Base-by-base conservation (phyloP, 2,797 vertebrate genomes). In the Furcifer pardalis region DNA sequence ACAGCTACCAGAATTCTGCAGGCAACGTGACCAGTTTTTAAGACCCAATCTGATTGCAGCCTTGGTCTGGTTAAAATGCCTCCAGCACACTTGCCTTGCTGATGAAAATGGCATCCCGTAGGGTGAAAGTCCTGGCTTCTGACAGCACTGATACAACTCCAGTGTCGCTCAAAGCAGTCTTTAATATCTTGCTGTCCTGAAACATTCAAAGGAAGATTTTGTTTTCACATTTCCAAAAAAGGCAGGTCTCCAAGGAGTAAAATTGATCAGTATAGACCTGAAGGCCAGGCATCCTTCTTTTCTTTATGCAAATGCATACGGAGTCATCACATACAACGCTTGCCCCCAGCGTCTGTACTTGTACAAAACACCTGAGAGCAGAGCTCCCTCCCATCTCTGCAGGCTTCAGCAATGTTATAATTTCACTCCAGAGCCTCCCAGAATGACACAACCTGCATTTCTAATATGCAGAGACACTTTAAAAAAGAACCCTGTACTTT, bases 401-500 rank as follows among this genome's bases (percentile, higher is more conserved):
- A 76, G 63, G 15, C 49, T 60, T 76, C 44, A 60, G 60, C 60
- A 59, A 46, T 68, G 32, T 68, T 42, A 74, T 85, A 80, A 85
- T 80, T 80, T 85, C 78, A 75, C 23, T 68, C 62, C 25, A 46
- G 72, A 60, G 62, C 30, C 40, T 85, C 63, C 72, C 78, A 69
- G 46, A 76, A 76, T 76, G 79, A 60, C 72, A 68, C 49, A 8
- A 76, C 27, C 46, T 76, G 52, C 60, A 76, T 66, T 19, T 46
- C 49, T 81, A 81, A 81, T 37, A 32, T 75, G 72, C 72, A 68
- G 72, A 81, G 52, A 37, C 56, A 68, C 75, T 60, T 56, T 35
- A 32, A 68, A 75, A 76, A 30, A n/a, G n/a, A n/a, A n/a, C n/a
- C n/a, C 44, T 65, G 37, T 13, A 32, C 63, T 72, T 72, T 52